Base-by-base conservation (phyloP, 2,888 invertebrate genomes). In the Sabatieria punctata region DNA sequence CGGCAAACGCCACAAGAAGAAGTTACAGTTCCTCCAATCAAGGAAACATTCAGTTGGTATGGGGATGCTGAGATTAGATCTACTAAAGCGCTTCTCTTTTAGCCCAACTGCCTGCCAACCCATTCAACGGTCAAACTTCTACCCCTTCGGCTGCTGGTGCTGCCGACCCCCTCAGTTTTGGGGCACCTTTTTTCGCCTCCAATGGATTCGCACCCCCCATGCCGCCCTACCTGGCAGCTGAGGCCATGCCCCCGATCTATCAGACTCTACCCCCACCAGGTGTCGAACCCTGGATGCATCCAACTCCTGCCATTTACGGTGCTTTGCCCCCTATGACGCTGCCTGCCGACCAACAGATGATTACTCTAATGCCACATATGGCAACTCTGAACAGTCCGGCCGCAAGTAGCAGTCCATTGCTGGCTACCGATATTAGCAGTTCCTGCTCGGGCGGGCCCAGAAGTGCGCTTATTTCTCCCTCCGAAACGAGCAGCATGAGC, bases 1-100 rank as follows among this genome's bases (percentile, higher is more conserved):
- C 13, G 50, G 50, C 37, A 50, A 50, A 33, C 41, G 50, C 15
- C 50, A 50, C 36, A 21, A n/a, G 36, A 49, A 49, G 39, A 49
- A 49, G 38, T 41, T 49, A 27, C 47, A 49, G 24, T 49, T 49
- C 25, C 41, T 49, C n/a, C 47, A 46, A 41, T 11, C 38, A 2
- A 18, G 48, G 15, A 39, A 47, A 23, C 33, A 27, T 15, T n/a
- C n/a, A n/a, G 23, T 38, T 13, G 46, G n/a, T n/a, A n/a, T n/a
- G n/a, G n/a, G n/a, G n/a, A n/a, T n/a, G n/a, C n/a, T n/a, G n/a
- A n/a, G n/a, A n/a, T n/a, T n/a, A n/a, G n/a, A n/a, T n/a, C n/a
- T n/a, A n/a, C n/a, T n/a, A n/a, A n/a, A n/a, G n/a, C n/a, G n/a
- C n/a, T n/a, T n/a, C n/a, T n/a, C n/a, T n/a, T n/a, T n/a, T n/a